Evolutionary conservation across 2,113 vertebrate species (phyloP).

Genomic region (Eudyptes chrysolophus): DNA sequence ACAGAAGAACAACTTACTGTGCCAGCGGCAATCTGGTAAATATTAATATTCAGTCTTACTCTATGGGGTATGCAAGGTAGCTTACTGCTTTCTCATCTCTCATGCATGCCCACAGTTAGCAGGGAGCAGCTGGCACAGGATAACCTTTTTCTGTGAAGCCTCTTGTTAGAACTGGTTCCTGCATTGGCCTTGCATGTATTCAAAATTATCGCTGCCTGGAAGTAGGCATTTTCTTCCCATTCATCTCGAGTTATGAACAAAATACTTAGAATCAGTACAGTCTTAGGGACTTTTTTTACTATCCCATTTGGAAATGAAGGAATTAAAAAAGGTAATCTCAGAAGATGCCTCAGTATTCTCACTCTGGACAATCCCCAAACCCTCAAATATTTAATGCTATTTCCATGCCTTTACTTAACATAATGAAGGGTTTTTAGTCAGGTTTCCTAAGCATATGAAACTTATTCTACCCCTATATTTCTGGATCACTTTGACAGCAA

Average conservation of each 20-base stretch:
- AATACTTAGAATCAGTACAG: neutral
- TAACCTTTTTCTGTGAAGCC: neutral
- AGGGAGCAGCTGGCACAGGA: neutral
- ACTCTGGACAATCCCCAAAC: neutral
- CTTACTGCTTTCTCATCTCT: neutral
- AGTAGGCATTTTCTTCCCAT: fast-evolving
- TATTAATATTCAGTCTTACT: neutral
- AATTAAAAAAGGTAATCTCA: neutral
- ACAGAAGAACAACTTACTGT: neutral
- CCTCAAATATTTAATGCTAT: neutral
- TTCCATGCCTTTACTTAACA: neutral
- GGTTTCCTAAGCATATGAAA: neutral
- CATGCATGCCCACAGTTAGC: neutral
- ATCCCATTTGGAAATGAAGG: neutral
- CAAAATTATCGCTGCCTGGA: neutral
- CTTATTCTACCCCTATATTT: neutral
- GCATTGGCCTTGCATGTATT: neutral
- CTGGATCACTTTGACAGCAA: neutral
- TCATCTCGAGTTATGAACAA: neutral
- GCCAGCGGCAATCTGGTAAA: neutral
- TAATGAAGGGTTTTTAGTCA: neutral
- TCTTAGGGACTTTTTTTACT: neutral
- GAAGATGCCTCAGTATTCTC: neutral
- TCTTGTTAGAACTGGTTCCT: neutral
- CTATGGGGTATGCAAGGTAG: neutral